Conservation (phyloP, 2,113 vertebrate genomes). For the Pseudorasbora parva region DNA sequence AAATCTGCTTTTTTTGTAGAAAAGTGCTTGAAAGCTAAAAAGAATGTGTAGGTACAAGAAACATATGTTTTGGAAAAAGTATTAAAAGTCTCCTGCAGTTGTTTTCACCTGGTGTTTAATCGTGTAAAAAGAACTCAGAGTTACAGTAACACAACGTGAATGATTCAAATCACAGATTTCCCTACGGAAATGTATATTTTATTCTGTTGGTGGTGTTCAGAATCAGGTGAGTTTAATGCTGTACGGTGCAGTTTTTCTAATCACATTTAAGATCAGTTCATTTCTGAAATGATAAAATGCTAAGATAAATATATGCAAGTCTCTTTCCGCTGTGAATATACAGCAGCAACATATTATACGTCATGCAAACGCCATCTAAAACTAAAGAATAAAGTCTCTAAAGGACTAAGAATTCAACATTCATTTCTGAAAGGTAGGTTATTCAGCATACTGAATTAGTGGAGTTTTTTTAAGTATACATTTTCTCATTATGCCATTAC, state of each 20-base stretch:
- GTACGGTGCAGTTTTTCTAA: neutral
- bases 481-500: neutral
- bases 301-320: neutral
- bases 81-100: neutral
- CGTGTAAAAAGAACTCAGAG: neutral
- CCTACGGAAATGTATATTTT: neutral
- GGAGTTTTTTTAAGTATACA: neutral
- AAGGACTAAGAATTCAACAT: neutral
- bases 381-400: neutral
- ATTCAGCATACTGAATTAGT: neutral
- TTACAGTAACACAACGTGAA: neutral
- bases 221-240: neutral
- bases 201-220: neutral
- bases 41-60: no score
- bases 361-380: neutral
- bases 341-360: neutral
- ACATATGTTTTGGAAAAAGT: neutral
- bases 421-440: neutral
- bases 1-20: no score
- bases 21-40: no score
- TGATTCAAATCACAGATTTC: neutral
- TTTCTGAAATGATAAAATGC: neutral
- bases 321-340: neutral
- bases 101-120: no score
- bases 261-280: neutral